Evolutionary conservation across 2,888 invertebrate genomes (phyloP).

Genomic region (Neelides folsomi): DNA sequence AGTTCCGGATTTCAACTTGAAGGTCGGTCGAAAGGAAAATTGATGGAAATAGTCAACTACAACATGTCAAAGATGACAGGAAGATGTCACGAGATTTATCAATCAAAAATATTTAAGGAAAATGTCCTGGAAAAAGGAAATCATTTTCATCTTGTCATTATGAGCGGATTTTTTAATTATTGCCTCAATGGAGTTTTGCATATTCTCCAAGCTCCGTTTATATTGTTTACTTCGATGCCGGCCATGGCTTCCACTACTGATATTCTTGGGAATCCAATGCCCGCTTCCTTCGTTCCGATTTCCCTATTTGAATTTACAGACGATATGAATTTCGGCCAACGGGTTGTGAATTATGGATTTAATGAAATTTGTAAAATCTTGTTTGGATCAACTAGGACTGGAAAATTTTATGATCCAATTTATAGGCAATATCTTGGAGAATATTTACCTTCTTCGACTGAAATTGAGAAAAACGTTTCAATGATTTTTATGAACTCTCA

Average conservation of each 20-base stretch:
- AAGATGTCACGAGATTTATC: slow-evolving; percentile 3
- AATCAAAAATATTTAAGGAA: background rate
- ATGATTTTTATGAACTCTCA: slow-evolving; percentile 32
- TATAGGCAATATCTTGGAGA: slow-evolving; percentile 9
- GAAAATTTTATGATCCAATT: background rate
- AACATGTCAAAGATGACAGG: too few relatives aligned
- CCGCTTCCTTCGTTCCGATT: slow-evolving; percentile 14
- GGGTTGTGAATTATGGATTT: slow-evolving; percentile 3
- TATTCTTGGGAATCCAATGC: slow-evolving; percentile 9
- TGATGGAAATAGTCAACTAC: too few relatives aligned
- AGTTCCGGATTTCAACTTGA: too few relatives aligned
- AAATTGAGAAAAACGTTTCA: slow-evolving; percentile 29
- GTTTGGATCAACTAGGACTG: background rate
- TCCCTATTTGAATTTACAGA: slow-evolving; percentile 5
- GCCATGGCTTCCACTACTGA: background rate
- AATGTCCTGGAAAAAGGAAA: background rate
- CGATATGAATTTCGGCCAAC: slow-evolving; percentile 13
- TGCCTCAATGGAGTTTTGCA: slow-evolving; percentile 10
- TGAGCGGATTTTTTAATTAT: slow-evolving; percentile 14
- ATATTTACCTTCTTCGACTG: slow-evolving; percentile 21
- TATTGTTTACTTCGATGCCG: slow-evolving; percentile 11
- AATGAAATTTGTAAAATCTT: background rate
- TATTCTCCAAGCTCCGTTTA: slow-evolving; percentile 11
- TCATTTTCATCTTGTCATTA: slow-evolving; percentile 10
- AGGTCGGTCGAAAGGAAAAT: too few relatives aligned